Base-by-base conservation (phyloP, 1,140 invertebrate genomes). In the Steinernema feltiae region DNA sequence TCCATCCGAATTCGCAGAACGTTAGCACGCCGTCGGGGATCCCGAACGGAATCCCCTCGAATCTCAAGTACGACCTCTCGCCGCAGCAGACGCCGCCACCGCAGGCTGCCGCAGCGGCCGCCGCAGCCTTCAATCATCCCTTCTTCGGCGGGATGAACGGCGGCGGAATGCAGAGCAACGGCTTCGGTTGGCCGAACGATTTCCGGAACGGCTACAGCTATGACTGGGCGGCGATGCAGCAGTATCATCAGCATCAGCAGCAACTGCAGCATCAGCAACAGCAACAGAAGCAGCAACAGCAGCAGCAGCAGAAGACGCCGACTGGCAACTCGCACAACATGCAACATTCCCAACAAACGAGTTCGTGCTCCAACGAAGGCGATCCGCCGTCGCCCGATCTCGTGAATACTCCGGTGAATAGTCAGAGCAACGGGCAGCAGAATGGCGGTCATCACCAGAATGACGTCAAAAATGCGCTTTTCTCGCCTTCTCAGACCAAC, bases 1-100 rank as follows among this genome's bases (percentile, higher is more conserved):
- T 63, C 12, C 53, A 63, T 63, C 53, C 53, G 24, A 7, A 63
- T 3, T 12, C 53, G 7, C 53, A 63, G 24, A 63, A 63, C 53
- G 53, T 63, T 3, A 12, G 3, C 53, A 63, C 53, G 24, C 12
- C 53, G 53, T 7, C 35, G 7, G 35, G 35, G 18, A 3, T 63
- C 12, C 3, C 53, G 7, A 63, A 63, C 24, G 53, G 53, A 7
- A 7, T 63, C 53, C 53, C 15, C 12, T n/a, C 15, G 2, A 3
- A 3, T 21, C 53, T 63, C 53, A 63, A 63, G 24, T 63, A 63
- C 53, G 53, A 63, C 24, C 53, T 63, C 53, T 63, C 53, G 24
- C 53, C 53, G 12, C 53, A 63, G 24, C 53, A 63, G 24, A 63
- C 53, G 12, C 53, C 53, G 3, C 53, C 53, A 3, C 53, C 53